Percentiles rank a stretch among this genome's conserved stretches.
Conservation (phyloP, 2,797 vertebrate species). For the Lacerta bilineata region DNA sequence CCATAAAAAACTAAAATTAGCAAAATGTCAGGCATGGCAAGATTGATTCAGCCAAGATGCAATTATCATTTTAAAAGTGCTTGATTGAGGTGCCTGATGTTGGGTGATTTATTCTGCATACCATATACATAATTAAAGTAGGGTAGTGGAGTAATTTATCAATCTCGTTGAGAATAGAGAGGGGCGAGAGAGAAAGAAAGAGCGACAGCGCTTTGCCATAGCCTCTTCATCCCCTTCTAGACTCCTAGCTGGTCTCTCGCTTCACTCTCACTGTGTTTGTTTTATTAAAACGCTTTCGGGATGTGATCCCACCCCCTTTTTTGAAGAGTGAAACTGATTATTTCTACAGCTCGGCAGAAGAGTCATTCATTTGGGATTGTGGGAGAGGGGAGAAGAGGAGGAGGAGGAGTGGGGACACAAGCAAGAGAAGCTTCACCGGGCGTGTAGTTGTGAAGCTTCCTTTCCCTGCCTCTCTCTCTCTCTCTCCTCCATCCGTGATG, state of each 20-base stretch:
- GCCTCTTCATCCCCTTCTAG: slow-evolving; percentile 42
- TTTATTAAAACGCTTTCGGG: slow-evolving; percentile 92
- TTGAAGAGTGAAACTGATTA: slow-evolving; percentile 92
- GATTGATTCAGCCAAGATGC: slow-evolving; percentile 87
- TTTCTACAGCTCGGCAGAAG: slow-evolving; percentile 85
- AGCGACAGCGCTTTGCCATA: slow-evolving; percentile 77
- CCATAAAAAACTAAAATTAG: slow-evolving; percentile 87
- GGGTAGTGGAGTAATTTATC: slow-evolving; percentile 88
- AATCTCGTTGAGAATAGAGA: slow-evolving; percentile 86
- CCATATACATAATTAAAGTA: slow-evolving; percentile 90
- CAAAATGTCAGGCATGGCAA: slow-evolving; percentile 87
- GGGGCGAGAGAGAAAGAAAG: slow-evolving; percentile 75
- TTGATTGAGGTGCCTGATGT: slow-evolving; percentile 89
- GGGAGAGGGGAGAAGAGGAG: slow-evolving; percentile 72
- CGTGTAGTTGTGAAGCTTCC: slow-evolving; percentile 72
- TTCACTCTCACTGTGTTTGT: slow-evolving; percentile 78
- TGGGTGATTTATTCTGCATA: slow-evolving; percentile 89
- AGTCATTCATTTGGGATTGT: slow-evolving; percentile 88
- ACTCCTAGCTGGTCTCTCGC: background rate
- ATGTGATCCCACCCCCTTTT: slow-evolving; percentile 91
- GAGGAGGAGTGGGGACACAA: slow-evolving; percentile 51
- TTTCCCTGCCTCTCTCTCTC: slow-evolving; percentile 62
- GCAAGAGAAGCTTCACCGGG: slow-evolving; percentile 71
- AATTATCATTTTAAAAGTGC: slow-evolving; percentile 90
- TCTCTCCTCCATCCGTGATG: slow-evolving; percentile 63